phyloP scores from a whole-genome alignment of 2,797 vertebrate species.

The Typhlichthys subterraneus region DNA sequence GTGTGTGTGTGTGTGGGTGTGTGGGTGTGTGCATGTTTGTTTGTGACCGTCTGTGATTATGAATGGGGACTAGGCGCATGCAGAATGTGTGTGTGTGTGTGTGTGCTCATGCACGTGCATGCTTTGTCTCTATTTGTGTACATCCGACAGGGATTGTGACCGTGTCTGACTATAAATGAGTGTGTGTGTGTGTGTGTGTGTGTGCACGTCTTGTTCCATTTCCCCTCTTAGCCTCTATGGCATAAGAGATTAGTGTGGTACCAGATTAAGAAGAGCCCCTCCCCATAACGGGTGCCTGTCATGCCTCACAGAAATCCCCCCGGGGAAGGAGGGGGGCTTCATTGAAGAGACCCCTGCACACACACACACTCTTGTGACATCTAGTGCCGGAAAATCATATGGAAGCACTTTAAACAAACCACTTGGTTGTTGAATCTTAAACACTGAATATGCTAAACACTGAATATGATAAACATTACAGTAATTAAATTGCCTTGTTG shows the following conservation, averaged over 20 bases:
- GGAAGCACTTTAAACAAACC: too few species aligned
- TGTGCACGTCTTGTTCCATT: not conserved
- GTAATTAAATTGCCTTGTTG: too few species aligned
- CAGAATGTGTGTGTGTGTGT: not conserved
- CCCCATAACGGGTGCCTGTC: not conserved
- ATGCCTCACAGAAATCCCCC: not conserved
- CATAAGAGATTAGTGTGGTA: not conserved
- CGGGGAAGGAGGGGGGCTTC: too few species aligned
- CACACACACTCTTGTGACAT: too few species aligned
- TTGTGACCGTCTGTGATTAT: not conserved
- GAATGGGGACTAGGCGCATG: not conserved
- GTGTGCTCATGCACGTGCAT: not conserved
- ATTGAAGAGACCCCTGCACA: too few species aligned
- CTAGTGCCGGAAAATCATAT: too few species aligned
- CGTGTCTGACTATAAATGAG: not conserved
- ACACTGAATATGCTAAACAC: not conserved
- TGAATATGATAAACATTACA: too few species aligned
- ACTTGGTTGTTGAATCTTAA: not conserved
- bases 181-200: not conserved
- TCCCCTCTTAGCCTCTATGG: not conserved
- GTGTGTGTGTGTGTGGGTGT: not conserved
- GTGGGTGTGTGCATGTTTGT: not conserved
- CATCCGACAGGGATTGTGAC: not conserved
- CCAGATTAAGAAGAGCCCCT: slow-evolving; percentile 1
- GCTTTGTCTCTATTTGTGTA: not conserved